phyloP scores from a whole-genome alignment of 2,888 invertebrate species.

The Limnephilus rhombicus region DNA sequence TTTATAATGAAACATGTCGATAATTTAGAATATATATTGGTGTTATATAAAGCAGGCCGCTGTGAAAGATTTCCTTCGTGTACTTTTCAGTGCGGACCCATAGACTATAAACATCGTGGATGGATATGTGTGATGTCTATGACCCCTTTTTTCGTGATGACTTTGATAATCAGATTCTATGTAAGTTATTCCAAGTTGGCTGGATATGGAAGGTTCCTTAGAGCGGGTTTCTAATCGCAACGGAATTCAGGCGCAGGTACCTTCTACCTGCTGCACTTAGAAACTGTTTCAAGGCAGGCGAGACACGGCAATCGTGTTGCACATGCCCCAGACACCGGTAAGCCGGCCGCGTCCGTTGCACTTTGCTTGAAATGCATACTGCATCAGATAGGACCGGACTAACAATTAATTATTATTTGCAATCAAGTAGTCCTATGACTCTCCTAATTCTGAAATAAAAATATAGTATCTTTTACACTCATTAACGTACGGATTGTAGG shows the following conservation, averaged over 20 bases:
- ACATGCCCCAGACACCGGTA: neutral
- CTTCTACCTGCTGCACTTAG: neutral
- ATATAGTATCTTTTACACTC: too few relatives aligned
- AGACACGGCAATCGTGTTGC: slow-evolving; percentile 21
- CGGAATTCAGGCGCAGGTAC: neutral
- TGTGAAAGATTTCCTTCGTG: too few relatives aligned
- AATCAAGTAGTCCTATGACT: too few relatives aligned
- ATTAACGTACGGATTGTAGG: too few relatives aligned
- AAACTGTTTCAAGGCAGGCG: slow-evolving; percentile 43
- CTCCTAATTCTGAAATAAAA: too few relatives aligned
- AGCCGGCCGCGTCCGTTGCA: slow-evolving; percentile 3
- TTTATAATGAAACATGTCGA: too few relatives aligned
- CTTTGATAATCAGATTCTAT: neutral
- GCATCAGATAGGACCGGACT: neutral
- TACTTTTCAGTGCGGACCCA: too few relatives aligned
- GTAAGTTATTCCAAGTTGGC: neutral
- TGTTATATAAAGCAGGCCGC: too few relatives aligned
- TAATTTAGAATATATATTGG: too few relatives aligned
- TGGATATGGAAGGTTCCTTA: neutral
- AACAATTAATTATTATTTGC: too few relatives aligned
- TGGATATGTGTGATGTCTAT: too few relatives aligned
- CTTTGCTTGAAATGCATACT: slow-evolving; percentile 28
- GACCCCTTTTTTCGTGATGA: neutral
- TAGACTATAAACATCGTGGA: too few relatives aligned
- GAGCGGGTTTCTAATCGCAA: neutral